A percentile compares a stretch with the other conserved stretches of the same genome.
Conservation (phyloP, 1,140 invertebrate genomes). For the Wasmannia auropunctata region DNA sequence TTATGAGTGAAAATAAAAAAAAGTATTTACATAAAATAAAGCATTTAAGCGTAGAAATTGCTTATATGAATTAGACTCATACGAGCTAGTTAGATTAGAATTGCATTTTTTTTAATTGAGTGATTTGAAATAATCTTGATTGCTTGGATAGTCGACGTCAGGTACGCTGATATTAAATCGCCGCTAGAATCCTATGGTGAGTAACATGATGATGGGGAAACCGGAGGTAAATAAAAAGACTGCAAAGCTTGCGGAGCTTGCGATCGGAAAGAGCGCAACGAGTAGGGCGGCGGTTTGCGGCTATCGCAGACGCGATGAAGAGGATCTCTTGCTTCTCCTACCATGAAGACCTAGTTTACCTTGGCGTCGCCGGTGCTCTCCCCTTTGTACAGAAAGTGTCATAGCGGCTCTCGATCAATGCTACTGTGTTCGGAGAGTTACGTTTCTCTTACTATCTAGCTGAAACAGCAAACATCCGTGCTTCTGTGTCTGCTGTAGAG, state of each 20-base stretch:
- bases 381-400: slow-evolving; percentile 58
- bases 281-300: slow-evolving; percentile 58
- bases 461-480: slow-evolving; percentile 45
- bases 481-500: slow-evolving; percentile 26
- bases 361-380: slow-evolving; percentile 46
- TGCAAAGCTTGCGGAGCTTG: slow-evolving; percentile 4
- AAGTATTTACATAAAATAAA: background rate
- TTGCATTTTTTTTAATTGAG: background rate
- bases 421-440: slow-evolving; percentile 56
- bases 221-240: slow-evolving; percentile 58
- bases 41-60: background rate
- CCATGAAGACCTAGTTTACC: slow-evolving; percentile 64
- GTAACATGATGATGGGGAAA: background rate
- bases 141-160: background rate
- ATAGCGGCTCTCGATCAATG: slow-evolving; percentile 66
- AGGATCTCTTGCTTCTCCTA: slow-evolving; percentile 52
- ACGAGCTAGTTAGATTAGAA: background rate
- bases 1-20: background rate
- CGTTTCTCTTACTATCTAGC: slow-evolving; percentile 36
- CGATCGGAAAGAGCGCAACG: slow-evolving; percentile 18
- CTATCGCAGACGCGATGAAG: slow-evolving; percentile 64
- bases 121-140: slow-evolving; percentile 7
- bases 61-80: background rate
- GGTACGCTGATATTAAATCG: background rate
- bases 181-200: background rate